phyloP scores from a whole-genome alignment of 1,140 invertebrate species.

The Drosophila sp. region DNA sequence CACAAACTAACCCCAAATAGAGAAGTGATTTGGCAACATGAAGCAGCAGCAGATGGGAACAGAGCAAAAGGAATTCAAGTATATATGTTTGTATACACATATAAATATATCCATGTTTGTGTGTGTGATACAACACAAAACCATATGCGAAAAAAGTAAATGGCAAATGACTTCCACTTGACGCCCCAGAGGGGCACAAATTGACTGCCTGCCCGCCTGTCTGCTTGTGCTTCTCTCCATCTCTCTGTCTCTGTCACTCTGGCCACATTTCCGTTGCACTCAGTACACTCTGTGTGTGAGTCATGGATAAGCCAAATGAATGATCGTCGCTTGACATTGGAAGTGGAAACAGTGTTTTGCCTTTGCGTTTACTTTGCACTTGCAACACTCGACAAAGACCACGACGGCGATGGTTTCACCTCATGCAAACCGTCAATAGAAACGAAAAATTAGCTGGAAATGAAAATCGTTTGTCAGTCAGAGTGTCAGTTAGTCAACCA shows the following conservation, averaged over 20 bases:
- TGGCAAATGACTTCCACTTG: constrained; percentile 50
- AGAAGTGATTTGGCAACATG: constrained; percentile 40
- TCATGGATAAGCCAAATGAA: constrained; percentile 73
- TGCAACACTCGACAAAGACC: constrained; percentile 42
- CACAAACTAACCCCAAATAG: constrained; percentile 37
- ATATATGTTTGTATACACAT: constrained; percentile 4
- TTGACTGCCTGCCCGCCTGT: constrained; percentile 26
- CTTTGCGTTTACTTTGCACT: constrained; percentile 59
- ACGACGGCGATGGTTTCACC: constrained; percentile 36
- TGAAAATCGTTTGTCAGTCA: constrained; percentile 61
- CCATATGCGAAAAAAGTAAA: constrained; percentile 52
- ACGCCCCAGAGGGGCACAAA: constrained; percentile 36
- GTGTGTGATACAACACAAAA: constrained; percentile 23
- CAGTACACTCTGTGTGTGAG: constrained; percentile 46
- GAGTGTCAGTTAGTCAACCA: constrained; percentile 32
- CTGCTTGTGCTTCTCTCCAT: not conserved
- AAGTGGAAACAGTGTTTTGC: constrained; percentile 59
- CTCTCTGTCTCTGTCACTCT: constrained; percentile 25
- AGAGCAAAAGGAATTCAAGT: constrained; percentile 28
- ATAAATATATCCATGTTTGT: not conserved
- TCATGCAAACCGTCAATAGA: constrained; percentile 17
- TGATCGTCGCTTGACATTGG: constrained; percentile 75
- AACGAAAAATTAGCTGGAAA: constrained; percentile 73
- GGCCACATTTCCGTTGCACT: constrained; percentile 52
- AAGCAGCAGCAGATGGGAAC: constrained; percentile 33